Conservation (phyloP, 2,113 vertebrate genomes). For the Chitala chitala region DNA sequence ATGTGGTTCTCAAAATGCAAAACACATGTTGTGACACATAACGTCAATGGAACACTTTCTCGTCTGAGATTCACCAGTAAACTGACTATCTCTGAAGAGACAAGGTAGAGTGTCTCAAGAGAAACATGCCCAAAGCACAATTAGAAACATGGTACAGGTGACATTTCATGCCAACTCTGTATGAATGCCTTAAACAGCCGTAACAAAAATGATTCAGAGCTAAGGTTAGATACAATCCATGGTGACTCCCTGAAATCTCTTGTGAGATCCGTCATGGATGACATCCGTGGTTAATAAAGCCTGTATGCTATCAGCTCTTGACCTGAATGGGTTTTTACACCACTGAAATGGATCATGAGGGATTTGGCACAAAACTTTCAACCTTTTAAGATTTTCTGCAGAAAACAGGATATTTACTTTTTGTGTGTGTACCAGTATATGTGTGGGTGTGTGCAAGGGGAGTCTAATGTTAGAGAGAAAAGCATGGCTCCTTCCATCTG, state of each 20-base stretch:
- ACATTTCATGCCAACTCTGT: slow-evolving; percentile 30
- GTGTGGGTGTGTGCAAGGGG: slow-evolving; percentile 44
- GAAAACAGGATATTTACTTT: slow-evolving; percentile 44
- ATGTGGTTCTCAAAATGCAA: background rate
- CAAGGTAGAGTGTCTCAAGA: slow-evolving; percentile 31
- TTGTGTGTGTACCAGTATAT: background rate
- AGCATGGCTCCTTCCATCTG: slow-evolving; percentile 40
- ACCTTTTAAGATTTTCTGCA: slow-evolving; percentile 47
- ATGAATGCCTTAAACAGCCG: slow-evolving; percentile 38
- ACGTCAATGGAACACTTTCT: background rate
- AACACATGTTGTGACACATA: background rate
- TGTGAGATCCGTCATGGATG: slow-evolving; percentile 45
- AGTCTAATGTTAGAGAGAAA: slow-evolving; percentile 49
- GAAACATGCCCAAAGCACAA: slow-evolving; percentile 17
- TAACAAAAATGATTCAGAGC: slow-evolving; percentile 24
- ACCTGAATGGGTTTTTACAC: slow-evolving; percentile 46
- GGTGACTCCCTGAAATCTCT: slow-evolving; percentile 37
- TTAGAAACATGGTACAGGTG: slow-evolving; percentile 13
- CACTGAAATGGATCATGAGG: slow-evolving; percentile 37
- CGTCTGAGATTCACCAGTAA: background rate
- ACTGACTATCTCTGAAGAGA: slow-evolving; percentile 18
- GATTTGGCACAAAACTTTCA: slow-evolving; percentile 40
- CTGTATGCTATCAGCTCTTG: slow-evolving; percentile 42
- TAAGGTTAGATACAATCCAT: slow-evolving; percentile 25
- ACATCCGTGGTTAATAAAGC: slow-evolving; percentile 46